Evolutionary conservation across 2,113 vertebrate species (phyloP).

Genomic region (Monopterus albus): DNA sequence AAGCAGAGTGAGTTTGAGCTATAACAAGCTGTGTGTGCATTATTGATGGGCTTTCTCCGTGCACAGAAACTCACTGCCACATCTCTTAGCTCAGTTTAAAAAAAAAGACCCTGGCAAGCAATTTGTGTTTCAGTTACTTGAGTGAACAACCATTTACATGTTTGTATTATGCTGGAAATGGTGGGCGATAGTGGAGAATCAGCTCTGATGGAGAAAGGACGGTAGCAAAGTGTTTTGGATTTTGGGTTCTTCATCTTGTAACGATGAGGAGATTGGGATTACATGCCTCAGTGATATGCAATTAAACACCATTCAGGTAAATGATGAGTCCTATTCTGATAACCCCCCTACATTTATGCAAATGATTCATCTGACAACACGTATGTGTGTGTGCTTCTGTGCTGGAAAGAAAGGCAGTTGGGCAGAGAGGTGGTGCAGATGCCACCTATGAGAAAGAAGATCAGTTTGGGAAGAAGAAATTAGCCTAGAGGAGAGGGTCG

Average conservation of each 20-base stretch:
- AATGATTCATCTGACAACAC: slow-evolving; percentile 4
- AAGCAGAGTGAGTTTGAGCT: slow-evolving; percentile 66
- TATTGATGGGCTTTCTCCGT: slow-evolving; percentile 73
- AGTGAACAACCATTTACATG: slow-evolving; percentile 39
- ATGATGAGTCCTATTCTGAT: slow-evolving; percentile 39
- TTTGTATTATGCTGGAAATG: slow-evolving; percentile 17
- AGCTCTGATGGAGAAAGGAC: slow-evolving; percentile 9
- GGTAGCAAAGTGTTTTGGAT: slow-evolving; percentile 5
- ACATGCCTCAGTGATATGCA: slow-evolving; percentile 34
- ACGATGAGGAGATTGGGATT: slow-evolving; percentile 28
- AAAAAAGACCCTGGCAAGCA: slow-evolving; percentile 10
- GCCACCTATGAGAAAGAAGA: slow-evolving; percentile 24
- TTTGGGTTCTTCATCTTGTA: slow-evolving; percentile 14
- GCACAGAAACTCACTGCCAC: slow-evolving; percentile 58
- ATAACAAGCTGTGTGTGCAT: slow-evolving; percentile 76
- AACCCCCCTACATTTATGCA: slow-evolving; percentile 41
- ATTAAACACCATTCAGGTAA: slow-evolving; percentile 66
- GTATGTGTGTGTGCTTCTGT: slow-evolving; percentile 2
- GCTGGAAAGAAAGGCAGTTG: not conserved
- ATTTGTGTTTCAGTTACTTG: slow-evolving; percentile 40
- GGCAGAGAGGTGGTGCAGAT: slow-evolving; percentile 23
- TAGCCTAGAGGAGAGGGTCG: slow-evolving; percentile 14
- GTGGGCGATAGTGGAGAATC: slow-evolving; percentile 26
- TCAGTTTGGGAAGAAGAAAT: slow-evolving; percentile 37
- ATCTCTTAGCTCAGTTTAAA: slow-evolving; percentile 36